Base-by-base conservation (phyloP, 2,797 vertebrate genomes). In the Sciurus vulgaris region DNA sequence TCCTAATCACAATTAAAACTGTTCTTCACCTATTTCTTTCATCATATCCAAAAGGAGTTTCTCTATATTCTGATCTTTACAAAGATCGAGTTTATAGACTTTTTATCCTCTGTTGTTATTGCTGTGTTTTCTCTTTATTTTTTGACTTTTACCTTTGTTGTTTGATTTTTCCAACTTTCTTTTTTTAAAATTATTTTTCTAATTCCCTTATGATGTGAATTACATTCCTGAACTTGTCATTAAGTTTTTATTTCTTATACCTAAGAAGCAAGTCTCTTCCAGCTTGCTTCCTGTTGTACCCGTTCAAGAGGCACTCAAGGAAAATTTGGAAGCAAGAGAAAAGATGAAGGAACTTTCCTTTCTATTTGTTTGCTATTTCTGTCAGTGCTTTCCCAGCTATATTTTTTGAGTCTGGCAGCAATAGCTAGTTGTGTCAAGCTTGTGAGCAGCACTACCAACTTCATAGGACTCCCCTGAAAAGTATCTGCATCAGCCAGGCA, bases 131-230 rank as follows among this genome's bases (percentile, higher is more conserved):
- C 88, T 88, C 59, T 61, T 96, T 41, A 77, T 12, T 78, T 82
- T 7, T 84, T 94, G 85, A 72, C 33, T 35, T 88, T 93, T 88
- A 83, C 38, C 67, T 84, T 63, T 70, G 12, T 35, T 81, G 18
- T 70, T 93, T 70, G 14, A 84, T 81, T 91, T 93, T 84, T 47
- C 54, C 20, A 74, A 74, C 5, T 59, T 78, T 83, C 24, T 84
- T 83, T 49, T 49, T 38, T 38, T 38, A 92, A 30, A 17, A 18
- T 77, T 89, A 82, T 41, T 88, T 87, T 94, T 90, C 14, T 74
- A 94, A 79, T 90, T 94, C 49, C 61, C 93, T 84, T 82, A 89
- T 70, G 26, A 94, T 72, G 3, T 85, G 49, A 74, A 81, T 41
- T 47, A 70, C 41, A 26, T 74, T 90, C 49, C 72, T 77, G 49